phyloP scores from a whole-genome alignment of 1,140 invertebrate genomes.

The Halotydeus destructor region DNA sequence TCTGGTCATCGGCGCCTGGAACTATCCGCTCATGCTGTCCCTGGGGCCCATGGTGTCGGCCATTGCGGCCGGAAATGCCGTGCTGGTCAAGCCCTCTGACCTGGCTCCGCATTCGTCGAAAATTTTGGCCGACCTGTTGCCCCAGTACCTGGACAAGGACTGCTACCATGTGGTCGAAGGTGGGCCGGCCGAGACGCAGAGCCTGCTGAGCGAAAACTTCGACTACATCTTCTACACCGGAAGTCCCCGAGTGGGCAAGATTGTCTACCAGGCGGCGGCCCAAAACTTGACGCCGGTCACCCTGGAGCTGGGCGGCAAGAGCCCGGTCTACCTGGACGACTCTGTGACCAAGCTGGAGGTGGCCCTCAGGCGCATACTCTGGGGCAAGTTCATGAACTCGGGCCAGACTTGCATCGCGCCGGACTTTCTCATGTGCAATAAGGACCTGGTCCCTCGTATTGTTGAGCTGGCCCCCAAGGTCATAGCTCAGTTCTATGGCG shows the following conservation, averaged over 20 bases:
- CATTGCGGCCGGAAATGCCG: constrained; percentile 34
- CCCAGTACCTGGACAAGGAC: constrained; percentile 33
- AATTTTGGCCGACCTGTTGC: constrained; percentile 26
- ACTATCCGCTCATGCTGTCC: constrained; percentile 33
- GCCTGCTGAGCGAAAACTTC: constrained; percentile 54
- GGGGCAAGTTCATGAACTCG: constrained; percentile 33
- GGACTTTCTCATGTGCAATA: constrained; percentile 33
- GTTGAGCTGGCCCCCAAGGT: constrained; percentile 24
- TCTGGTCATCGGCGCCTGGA: constrained; percentile 34
- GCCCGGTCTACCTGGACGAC: constrained; percentile 25
- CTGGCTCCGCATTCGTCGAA: constrained; percentile 24
- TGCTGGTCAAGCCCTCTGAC: constrained; percentile 35
- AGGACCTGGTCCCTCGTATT: constrained; percentile 22
- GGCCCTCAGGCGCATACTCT: constrained; percentile 27
- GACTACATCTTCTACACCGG: constrained; percentile 37
- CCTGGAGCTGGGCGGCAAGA: constrained; percentile 35
- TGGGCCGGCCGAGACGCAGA: constrained; percentile 58
- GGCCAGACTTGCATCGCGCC: constrained; percentile 37
- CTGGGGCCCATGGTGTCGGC: constrained; percentile 30
- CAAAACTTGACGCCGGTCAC: constrained; percentile 35
- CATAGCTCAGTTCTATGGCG: constrained; percentile 28
- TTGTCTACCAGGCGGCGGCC: constrained; percentile 31
- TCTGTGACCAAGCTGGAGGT: constrained; percentile 23
- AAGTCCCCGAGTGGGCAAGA: constrained; percentile 26
- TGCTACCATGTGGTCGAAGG: constrained; percentile 39